These are phyloP conservation scores for Macropus fuliginosus DNA, from an alignment of 2,797 vertebrate genomes.

Conservation along the genomic window DNA sequence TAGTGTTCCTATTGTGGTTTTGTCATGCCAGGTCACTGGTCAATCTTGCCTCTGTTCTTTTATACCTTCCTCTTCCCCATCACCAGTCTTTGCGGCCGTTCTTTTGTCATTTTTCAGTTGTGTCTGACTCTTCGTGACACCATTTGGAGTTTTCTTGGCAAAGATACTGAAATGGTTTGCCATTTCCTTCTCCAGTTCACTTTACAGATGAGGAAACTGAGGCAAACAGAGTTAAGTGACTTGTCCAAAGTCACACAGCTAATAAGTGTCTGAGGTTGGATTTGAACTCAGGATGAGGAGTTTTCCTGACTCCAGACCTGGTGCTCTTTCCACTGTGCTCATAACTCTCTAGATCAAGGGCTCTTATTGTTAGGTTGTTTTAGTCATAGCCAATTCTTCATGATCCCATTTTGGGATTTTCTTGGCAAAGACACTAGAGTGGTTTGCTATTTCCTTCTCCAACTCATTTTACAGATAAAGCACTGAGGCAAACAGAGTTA, in stretches of 20 bases:
- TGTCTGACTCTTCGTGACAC: background rate
- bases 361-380: background rate
- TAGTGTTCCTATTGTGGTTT: background rate
- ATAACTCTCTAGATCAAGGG: too few relatives aligned
- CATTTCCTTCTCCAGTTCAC: background rate
- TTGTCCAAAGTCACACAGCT: too few relatives aligned
- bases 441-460: background rate
- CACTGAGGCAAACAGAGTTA: background rate
- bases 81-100: background rate
- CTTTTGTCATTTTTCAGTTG: background rate
- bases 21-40: background rate
- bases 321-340: background rate
- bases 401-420: background rate
- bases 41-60: background rate
- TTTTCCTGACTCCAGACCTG: background rate
- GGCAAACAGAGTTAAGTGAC: background rate
- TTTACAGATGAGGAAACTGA: background rate
- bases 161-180: background rate
- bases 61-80: background rate
- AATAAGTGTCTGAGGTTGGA: background rate
- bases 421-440: background rate
- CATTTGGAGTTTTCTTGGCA: background rate
- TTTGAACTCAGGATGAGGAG: background rate
- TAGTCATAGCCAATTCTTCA: background rate
- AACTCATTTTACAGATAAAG: background rate